Evolutionary conservation across 1,140 invertebrate genomes (phyloP).

Genomic region (Anastrepha obliqua): DNA sequence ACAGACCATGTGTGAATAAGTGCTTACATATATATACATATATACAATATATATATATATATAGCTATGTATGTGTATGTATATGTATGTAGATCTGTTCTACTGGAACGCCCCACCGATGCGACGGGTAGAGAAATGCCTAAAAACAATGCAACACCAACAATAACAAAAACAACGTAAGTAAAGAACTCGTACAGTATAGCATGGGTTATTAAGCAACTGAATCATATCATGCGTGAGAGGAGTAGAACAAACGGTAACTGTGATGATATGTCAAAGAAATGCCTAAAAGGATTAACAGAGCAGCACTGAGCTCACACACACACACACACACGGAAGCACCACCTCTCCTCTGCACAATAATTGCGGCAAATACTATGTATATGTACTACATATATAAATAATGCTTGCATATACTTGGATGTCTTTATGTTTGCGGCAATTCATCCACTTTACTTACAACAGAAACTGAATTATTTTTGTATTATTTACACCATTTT

Average conservation of each 20-base stretch:
- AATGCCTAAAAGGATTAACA: conserved; percentile 30
- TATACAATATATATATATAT: background rate
- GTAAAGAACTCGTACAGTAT: conserved; percentile 1
- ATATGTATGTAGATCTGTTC: background rate
- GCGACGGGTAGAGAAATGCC: background rate
- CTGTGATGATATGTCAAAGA: conserved; percentile 33
- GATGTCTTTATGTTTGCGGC: background rate
- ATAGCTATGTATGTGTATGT: no score
- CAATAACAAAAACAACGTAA: background rate
- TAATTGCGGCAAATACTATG: background rate
- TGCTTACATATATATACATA: background rate
- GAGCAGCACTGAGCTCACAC: background rate
- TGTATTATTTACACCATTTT: conserved; percentile 29
- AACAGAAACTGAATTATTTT: conserved; percentile 6
- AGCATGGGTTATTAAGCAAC: background rate
- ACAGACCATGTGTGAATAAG: background rate
- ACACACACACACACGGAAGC: no score
- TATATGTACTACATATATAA: background rate
- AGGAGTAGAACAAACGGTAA: background rate
- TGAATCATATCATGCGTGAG: background rate
- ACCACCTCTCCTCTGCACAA: no score
- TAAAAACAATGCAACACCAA: background rate
- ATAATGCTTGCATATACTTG: background rate
- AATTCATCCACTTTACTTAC: conserved; percentile 4
- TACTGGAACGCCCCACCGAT: background rate